These are phyloP conservation scores for Ploceus nigricollis DNA, from an alignment of 2,113 vertebrate species.

Conservation along the genomic window DNA sequence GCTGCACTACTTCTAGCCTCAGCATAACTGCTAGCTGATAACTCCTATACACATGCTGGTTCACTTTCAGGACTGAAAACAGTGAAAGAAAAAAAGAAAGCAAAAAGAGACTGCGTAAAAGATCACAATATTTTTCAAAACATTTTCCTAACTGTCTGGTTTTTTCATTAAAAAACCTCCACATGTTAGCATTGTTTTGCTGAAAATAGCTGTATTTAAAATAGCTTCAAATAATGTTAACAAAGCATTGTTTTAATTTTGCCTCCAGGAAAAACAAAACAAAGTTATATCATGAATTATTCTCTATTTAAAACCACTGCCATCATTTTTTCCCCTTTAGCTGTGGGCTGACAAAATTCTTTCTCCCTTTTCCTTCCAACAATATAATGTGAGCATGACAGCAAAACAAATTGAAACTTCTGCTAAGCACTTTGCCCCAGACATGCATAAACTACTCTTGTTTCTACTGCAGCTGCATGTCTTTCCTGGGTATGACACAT, in stretches of 20 bases:
- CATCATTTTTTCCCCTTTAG: neutral
- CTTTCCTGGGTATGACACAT: neutral
- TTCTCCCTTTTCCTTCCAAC: neutral
- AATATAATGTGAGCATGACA: neutral
- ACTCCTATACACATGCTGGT: neutral
- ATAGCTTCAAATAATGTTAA: conserved; percentile 48
- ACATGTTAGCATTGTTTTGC: neutral
- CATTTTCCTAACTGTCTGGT: neutral
- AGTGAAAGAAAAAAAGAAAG: neutral
- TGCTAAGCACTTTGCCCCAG: neutral
- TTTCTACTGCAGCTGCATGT: neutral
- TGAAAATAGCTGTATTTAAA: conserved; percentile 33
- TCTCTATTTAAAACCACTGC: neutral
- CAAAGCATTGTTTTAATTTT: conserved; percentile 44
- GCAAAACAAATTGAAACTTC: conserved; percentile 1
- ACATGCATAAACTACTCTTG: neutral
- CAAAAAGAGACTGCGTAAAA: neutral
- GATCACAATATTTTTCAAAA: neutral
- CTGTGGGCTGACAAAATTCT: neutral
- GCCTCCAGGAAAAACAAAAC: neutral
- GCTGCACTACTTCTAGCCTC: neutral
- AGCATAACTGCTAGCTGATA: neutral
- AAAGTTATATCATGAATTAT: neutral
- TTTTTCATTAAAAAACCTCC: neutral
- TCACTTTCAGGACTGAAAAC: neutral